Base-by-base conservation (phyloP, 1,140 invertebrate species). In the Contarinia nasturtii region DNA sequence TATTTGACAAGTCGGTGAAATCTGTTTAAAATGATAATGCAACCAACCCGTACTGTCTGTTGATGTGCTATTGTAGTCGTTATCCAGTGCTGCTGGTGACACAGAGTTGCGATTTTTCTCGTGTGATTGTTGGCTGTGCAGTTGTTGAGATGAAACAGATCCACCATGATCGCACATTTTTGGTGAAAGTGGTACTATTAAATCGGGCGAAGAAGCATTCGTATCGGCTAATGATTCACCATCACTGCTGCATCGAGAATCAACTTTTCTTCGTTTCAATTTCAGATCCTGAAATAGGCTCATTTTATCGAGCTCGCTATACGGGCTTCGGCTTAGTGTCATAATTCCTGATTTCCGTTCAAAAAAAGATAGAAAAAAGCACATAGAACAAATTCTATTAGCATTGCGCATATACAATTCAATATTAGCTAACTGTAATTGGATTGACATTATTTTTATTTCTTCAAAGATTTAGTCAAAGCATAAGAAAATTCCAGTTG, bases 221-320 rank as follows among this genome's bases (percentile, higher is more conserved):
- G 85, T 86, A 67, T 89, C 86, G 58, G 83, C 83, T 67, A 86
- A 79, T 64, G 84, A 87, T 73, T 86, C 85, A 80, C 86, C 87
- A 79, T 91, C 86, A 71, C 86, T 89, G 70, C 86, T 89, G 76
- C 86, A 89, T 74, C 87, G 77, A 68, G 86, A 89, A 74, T 92
- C 89, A 66, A 92, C 85, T 80, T 92, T 92, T 74, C 87, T 81
- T 74, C 89, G 80, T 79, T 94, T 94, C 68, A 94, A 76, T 77
- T 94, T 93, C 73, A 93, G 80, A 75, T 93, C 88, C 80, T 93
- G 88, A 77, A 93, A 93, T 72, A 94, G 83, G 80, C 89, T 93
- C 90, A 94, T 94, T 75, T 86, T 89, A 83, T 86, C 83, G 76
- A 86, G 80, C 76, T 88, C 85, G 81, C 78, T 82, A 72, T 73